A percentile compares a stretch with the other conserved stretches of the same genome.
Evolutionary conservation across 2,888 invertebrate species (phyloP).

Genomic region (Chelonus formosanus): DNA sequence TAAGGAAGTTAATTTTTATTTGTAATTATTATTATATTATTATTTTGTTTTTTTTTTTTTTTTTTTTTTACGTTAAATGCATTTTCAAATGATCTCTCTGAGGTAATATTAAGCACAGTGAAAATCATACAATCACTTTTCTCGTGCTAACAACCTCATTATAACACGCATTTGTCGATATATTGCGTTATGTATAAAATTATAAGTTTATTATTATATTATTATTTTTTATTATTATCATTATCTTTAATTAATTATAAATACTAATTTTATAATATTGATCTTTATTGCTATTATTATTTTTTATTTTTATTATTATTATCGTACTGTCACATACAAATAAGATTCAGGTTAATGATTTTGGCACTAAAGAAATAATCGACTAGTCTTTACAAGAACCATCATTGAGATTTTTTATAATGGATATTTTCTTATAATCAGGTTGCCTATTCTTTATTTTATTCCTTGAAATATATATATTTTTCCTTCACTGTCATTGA

Average conservation of each 20-base stretch:
- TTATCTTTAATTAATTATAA: conserved; percentile 42
- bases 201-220: conserved; percentile 49
- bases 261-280: conserved; percentile 37
- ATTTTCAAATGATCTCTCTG: conserved; percentile 63
- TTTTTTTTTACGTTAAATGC: conserved; percentile 37
- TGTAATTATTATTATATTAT: conserved; percentile 33
- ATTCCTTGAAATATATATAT: conserved; percentile 25
- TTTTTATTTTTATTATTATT: conserved; percentile 45
- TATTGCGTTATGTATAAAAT: conserved; percentile 51
- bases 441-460: conserved; percentile 45
- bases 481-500: conserved; percentile 40
- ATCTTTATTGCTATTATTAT: conserved; percentile 39
- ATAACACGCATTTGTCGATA: conserved; percentile 47
- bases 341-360: conserved; percentile 48
- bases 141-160: too few relatives aligned
- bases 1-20: conserved; percentile 10
- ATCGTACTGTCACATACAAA: conserved; percentile 49
- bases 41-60: conserved; percentile 30
- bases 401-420: conserved; percentile 55
- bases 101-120: conserved; percentile 38
- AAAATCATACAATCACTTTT: too few relatives aligned
- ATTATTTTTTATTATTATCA: conserved; percentile 42
- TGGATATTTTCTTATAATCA: conserved; percentile 49
- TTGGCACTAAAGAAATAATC: conserved; percentile 55
- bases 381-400: conserved; percentile 63